phyloP scores from a whole-genome alignment of 2,113 vertebrate species.

The Apodemus speciosus region DNA sequence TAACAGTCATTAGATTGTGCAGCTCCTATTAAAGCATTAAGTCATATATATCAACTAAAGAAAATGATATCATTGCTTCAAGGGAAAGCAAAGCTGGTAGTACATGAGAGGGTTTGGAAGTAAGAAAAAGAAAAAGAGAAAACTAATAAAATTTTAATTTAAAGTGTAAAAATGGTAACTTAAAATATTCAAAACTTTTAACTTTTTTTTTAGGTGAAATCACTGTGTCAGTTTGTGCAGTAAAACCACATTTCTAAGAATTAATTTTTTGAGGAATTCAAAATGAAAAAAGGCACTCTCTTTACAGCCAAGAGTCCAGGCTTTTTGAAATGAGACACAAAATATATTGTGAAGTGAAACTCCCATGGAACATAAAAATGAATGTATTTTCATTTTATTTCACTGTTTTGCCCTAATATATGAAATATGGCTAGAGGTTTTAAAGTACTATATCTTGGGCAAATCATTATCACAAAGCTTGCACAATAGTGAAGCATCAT shows the following conservation, averaged over 20 bases:
- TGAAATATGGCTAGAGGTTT: constrained; percentile 68
- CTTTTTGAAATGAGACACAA: constrained; percentile 73
- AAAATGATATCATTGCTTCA: not conserved
- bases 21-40: no score
- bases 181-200: not conserved
- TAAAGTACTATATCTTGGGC: constrained; percentile 65
- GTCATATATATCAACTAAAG: not conserved
- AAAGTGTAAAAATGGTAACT: not conserved
- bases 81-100: not conserved
- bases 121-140: not conserved
- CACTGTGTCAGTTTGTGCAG: not conserved
- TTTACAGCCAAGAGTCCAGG: constrained; percentile 58
- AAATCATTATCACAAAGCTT: constrained; percentile 79
- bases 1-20: not conserved
- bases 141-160: not conserved
- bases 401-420: constrained; percentile 65
- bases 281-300: constrained; percentile 42
- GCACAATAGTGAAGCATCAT: constrained; percentile 59
- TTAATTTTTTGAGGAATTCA: constrained; percentile 50
- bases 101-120: not conserved
- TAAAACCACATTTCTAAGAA: constrained; percentile 65
- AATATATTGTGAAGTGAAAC: constrained; percentile 71
- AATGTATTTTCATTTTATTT: constrained; percentile 76
- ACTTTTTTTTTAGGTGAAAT: not conserved
- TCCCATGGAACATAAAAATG: constrained; percentile 77